Base-by-base conservation (phyloP, 2,888 invertebrate species). In the Scotopteryx bipunctaria region DNA sequence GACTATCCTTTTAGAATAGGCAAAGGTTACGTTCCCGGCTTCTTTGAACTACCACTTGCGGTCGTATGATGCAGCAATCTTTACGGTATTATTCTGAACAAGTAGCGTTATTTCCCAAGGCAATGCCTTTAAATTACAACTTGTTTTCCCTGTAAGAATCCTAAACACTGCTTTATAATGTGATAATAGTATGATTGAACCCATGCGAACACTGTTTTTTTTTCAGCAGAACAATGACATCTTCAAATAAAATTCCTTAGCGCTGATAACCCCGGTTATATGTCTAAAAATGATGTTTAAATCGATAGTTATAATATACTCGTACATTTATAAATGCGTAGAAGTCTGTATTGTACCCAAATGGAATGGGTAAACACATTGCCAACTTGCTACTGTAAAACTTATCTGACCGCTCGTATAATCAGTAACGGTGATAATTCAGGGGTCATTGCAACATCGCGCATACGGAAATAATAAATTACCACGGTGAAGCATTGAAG, bases 391-490 rank as follows among this genome's bases (percentile, higher is more conserved):
- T 27, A 27, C 8, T 9, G 9, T 3, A 4, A 27, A 27, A 27
- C 2, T 32, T 32, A 32, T 32, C 15, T 32, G 15, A 27, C n/a
- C 6, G 15, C 15, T 14, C 6, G 32, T 35, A 35, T 6, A 19
- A 3, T 21, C 11, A 43, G n/a, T 9, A 42, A 21, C 19, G 36
- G 36, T 35, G 13, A 17, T 11, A 35, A 19, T 8, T 27, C 37
- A n/a, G 14, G 14, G 31, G 19, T 37, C 37, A 38, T 38, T 15
- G 21, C 27, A 35, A 32, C 17, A 47, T 19, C 9, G 27, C 14
- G 9, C 17, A 59, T 69, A 73, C 75, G 81, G 81, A 83, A 84
- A 73, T 69, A 60, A 73, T 74, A 76, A 78, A 82, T 77, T 68
- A 66, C 40, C 45, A 41, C 45, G 49, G 42, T 31, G 45, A 32